These are phyloP conservation scores for Dasysyrphus albostriatus DNA, from an alignment of 2,888 invertebrate species.

Conservation along the genomic window DNA sequence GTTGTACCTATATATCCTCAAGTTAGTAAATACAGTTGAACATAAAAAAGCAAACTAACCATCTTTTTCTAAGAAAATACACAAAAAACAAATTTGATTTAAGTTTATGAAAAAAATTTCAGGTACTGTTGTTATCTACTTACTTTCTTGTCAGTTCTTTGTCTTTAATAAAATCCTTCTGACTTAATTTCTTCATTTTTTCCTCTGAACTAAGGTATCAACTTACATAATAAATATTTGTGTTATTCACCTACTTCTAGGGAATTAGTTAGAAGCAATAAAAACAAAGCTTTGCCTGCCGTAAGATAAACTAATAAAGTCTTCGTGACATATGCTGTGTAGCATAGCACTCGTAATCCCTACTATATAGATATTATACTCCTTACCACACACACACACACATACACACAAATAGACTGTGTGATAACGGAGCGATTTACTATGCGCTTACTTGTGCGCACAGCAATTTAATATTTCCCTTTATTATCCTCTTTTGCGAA, in stretches of 20 bases:
- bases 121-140: no score
- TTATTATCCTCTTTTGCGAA: slow-evolving; percentile 62
- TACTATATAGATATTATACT: neutral
- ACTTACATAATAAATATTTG: slow-evolving; percentile 17
- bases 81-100: neutral
- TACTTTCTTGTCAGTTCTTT: no score
- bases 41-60: no score
- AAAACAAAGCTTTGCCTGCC: slow-evolving; percentile 27
- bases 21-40: no score
- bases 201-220: neutral
- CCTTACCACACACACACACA: neutral
- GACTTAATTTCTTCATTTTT: neutral
- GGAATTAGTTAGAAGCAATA: slow-evolving; percentile 28
- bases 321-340: slow-evolving; percentile 62
- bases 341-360: slow-evolving; percentile 41
- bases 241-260: slow-evolving; percentile 34
- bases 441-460: slow-evolving; percentile 51
- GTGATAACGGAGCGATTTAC: slow-evolving; percentile 40
- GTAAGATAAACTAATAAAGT: slow-evolving; percentile 63
- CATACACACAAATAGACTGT: slow-evolving; percentile 7
- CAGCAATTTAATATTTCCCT: slow-evolving; percentile 66
- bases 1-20: no score
- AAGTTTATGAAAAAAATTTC: neutral
- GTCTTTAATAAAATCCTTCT: neutral
- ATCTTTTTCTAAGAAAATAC: no score